Evolutionary conservation across 2,113 vertebrate genomes (phyloP).

Genomic region (Rattus rattus): DNA sequence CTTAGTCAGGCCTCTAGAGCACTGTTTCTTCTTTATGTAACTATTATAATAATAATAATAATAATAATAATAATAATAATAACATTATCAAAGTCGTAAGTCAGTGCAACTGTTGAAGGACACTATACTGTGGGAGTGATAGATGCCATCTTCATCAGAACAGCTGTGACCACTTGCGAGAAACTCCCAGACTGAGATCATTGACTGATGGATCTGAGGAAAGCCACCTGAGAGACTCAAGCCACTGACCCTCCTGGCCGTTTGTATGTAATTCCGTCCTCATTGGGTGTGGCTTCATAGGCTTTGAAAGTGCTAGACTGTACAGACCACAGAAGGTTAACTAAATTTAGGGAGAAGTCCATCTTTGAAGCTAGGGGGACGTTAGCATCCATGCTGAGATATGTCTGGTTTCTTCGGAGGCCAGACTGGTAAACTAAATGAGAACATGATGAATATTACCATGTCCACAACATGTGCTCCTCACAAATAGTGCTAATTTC

Average conservation of each 20-base stretch:
- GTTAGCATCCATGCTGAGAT: background rate
- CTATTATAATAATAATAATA: conserved; percentile 9
- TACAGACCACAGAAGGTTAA: background rate
- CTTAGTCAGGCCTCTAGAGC: background rate
- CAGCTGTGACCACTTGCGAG: too few relatives aligned
- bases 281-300: background rate
- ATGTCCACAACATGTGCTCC: background rate
- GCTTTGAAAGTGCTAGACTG: background rate
- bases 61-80: conserved; percentile 26
- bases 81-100: background rate
- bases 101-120: background rate
- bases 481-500: background rate
- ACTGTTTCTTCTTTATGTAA: background rate
- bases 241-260: too few relatives aligned
- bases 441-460: background rate
- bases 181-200: background rate
- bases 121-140: background rate
- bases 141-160: background rate
- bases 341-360: background rate
- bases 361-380: background rate
- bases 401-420: background rate
- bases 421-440: background rate
- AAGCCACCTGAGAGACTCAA: background rate
- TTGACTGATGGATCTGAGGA: background rate
- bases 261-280: background rate